Evolutionary conservation across 1,140 invertebrate species (phyloP), one percentile per base, ranked within the genome.

Genomic region (Bombus superbus): DNA sequence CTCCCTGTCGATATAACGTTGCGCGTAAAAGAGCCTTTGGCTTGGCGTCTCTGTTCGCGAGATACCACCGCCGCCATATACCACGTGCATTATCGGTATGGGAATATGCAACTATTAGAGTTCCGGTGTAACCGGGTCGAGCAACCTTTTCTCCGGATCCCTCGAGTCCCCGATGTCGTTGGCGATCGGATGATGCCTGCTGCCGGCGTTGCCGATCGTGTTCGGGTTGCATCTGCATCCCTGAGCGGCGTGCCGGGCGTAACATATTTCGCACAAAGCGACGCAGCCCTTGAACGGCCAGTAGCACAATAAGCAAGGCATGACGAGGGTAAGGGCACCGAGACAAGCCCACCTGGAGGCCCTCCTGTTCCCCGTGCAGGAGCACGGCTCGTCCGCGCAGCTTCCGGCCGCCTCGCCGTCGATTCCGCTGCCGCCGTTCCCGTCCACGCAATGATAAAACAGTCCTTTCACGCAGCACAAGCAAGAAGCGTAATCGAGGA

Each of bases 391-490:
- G 94, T 98, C 98, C 87, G 97, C 97, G 93, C 97, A 98, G 83
- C 89, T 93, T 3, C 88, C 96, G 76, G 96, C 96, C 87, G 96
- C 96, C 15, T 90, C 96, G 92, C 96, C 78, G 71, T 89, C 85
- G 85, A 97, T 97, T 85, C 96, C 96, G 86, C 96, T 96, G 88
- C 96, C 96, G 86, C 96, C 86, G 28, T 90, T 96, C 91, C 97
- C 96, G 92, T 97, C 97, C 85, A 97, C 97, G 95, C 98, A 99
- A 94, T 99, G 98, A 95, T 99, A 99, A 94, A 99, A 98, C 53
- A 98, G 93, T 68, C 97, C 98, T 94, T 99, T 98, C 88, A 98
- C 98, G 94, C 98, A 99, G 95, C 98, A 99, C 95, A 99, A 96
- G 94, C 98, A 99, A 83, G 98, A 98, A 76, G 97, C 97, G 94